Conservation (phyloP, 2,797 vertebrate species). For the Iguana delicatissima region DNA sequence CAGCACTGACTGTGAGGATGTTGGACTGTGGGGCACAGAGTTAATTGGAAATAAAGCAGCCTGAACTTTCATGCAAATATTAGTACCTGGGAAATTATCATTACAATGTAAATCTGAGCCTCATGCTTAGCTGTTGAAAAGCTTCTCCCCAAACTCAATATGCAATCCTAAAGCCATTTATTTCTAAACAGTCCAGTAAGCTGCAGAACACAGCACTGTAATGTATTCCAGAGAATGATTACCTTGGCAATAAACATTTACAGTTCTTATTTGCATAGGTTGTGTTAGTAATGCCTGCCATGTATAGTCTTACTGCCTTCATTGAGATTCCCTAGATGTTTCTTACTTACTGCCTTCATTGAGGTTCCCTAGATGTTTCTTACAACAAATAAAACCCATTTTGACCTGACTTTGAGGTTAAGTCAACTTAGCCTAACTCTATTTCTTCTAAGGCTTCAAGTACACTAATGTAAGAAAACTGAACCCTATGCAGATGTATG, state of each 20-base stretch:
- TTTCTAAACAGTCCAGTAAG: constrained; percentile 5
- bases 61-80: constrained; percentile 41
- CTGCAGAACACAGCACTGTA: background rate
- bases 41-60: constrained; percentile 50
- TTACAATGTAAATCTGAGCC: constrained; percentile 29
- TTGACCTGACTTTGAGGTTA: background rate
- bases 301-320: background rate
- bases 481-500: background rate
- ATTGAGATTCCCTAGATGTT: background rate
- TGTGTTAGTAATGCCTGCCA: background rate
- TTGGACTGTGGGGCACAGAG: background rate
- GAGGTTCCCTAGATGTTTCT: background rate
- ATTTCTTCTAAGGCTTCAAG: background rate
- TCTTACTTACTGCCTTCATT: background rate
- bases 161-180: background rate
- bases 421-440: background rate
- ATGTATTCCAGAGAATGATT: background rate
- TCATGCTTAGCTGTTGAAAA: constrained; percentile 1
- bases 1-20: background rate
- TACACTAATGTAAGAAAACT: too few relatives aligned
- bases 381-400: background rate
- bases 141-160: constrained; percentile 6
- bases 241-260: constrained; percentile 27
- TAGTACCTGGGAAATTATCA: constrained; percentile 27
- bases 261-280: constrained; percentile 12